phyloP scores from a whole-genome alignment of 2,888 invertebrate species.

The Drosophila mercatorum region DNA sequence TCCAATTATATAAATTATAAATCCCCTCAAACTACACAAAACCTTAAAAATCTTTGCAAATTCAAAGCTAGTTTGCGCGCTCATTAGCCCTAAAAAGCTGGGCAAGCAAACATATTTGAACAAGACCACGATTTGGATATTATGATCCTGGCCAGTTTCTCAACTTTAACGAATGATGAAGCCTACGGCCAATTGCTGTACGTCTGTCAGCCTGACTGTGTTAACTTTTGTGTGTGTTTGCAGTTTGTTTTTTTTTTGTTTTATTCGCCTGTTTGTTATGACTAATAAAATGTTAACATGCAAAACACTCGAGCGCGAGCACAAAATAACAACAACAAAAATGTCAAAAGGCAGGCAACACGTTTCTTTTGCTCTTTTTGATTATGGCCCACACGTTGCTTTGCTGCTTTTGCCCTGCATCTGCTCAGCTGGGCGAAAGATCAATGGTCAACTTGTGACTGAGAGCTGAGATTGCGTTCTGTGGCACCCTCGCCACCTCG shows the following conservation, averaged over 20 bases:
- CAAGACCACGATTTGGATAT: constrained; percentile 39
- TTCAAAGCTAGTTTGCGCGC: not conserved
- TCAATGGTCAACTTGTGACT: constrained; percentile 69
- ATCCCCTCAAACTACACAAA: not conserved
- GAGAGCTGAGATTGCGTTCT: constrained; percentile 65
- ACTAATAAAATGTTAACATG: constrained; percentile 83
- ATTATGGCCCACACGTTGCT: constrained; percentile 59
- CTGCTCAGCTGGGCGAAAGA: constrained; percentile 53
- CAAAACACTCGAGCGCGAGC: constrained; percentile 69
- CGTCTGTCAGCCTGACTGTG: constrained; percentile 15
- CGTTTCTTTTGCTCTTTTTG: constrained; percentile 38
- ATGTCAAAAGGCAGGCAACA: constrained; percentile 78
- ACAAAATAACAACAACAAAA: constrained; percentile 48
- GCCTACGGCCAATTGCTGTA: constrained; percentile 58
- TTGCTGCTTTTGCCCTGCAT: constrained; percentile 28
- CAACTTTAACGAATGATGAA: constrained; percentile 14
- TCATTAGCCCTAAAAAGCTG: constrained; percentile 16
- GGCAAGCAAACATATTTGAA: not conserved
- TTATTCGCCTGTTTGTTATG: constrained; percentile 64
- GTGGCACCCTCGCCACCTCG: constrained; percentile 1
- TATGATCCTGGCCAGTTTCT: constrained; percentile 37
- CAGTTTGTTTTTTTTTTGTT: constrained; percentile 26
- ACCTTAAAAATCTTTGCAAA: not conserved
- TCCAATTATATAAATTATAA: not conserved
- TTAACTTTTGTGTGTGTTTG: constrained; percentile 25